These are phyloP conservation scores for Brachyalestes nurse DNA, from an alignment of 2,797 vertebrate genomes.

Conservation along the genomic window DNA sequence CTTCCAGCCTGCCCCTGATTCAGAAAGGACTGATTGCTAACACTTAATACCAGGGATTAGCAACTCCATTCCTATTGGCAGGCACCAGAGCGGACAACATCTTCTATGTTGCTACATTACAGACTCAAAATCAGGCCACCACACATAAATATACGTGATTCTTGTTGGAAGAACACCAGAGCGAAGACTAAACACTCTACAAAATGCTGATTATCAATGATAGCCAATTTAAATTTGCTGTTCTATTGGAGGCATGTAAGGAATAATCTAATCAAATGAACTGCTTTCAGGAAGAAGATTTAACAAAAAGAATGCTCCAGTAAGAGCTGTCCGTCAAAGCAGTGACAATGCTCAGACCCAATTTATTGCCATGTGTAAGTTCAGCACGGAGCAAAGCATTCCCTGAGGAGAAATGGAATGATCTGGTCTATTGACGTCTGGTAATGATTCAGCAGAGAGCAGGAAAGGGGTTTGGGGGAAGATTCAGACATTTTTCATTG, in stretches of 20 bases:
- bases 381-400: conserved; percentile 46
- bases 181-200: not conserved
- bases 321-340: conserved; percentile 57
- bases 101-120: not conserved
- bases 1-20: conserved; percentile 58
- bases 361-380: conserved; percentile 58
- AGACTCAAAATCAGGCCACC: conserved; percentile 32
- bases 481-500: not conserved
- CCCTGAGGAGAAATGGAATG: conserved; percentile 56
- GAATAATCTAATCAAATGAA: conserved; percentile 18
- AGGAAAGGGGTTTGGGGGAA: not conserved
- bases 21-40: conserved; percentile 45
- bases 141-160: not conserved
- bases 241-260: not conserved
- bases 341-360: conserved; percentile 62
- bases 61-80: conserved; percentile 38
- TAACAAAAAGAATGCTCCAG: conserved; percentile 52
- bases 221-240: not conserved
- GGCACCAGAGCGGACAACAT: conserved; percentile 16
- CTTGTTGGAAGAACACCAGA: not conserved
- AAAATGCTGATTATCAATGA: not conserved
- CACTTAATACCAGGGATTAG: conserved; percentile 59
- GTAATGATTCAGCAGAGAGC: conserved; percentile 40
- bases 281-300: not conserved
- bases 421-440: conserved; percentile 44